Conservation (phyloP, 2,888 invertebrate species). For the Volucella inflata region DNA sequence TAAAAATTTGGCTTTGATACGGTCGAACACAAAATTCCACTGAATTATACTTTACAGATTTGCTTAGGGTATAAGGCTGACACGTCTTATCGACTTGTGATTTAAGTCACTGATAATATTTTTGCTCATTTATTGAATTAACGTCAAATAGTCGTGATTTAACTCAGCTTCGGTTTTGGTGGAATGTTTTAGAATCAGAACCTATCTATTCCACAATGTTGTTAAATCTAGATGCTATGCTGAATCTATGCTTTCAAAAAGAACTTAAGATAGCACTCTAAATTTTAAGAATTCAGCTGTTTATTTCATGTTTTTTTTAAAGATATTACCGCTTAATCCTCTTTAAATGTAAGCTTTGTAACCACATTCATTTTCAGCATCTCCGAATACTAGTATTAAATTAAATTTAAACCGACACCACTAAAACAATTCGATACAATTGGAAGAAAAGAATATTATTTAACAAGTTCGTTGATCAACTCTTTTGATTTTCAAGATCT, state of each 20-base stretch:
- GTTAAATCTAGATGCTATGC: not conserved
- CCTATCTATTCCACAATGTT: too few relatives aligned
- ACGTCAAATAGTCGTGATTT: too few relatives aligned
- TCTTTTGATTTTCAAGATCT: constrained; percentile 19
- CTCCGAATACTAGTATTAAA: constrained; percentile 5
- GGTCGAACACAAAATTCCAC: too few relatives aligned
- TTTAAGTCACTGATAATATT: too few relatives aligned
- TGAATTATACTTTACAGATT: not conserved
- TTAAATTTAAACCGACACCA: constrained; percentile 24
- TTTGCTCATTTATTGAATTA: too few relatives aligned
- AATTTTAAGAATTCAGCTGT: not conserved
- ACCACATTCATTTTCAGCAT: not conserved
- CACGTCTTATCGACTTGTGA: too few relatives aligned
- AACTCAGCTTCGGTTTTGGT: too few relatives aligned
- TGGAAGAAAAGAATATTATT: not conserved
- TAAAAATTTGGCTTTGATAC: not conserved
- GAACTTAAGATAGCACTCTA: not conserved
- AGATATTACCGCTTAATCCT: constrained; percentile 20
- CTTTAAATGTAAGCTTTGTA: not conserved
- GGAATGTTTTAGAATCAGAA: too few relatives aligned
- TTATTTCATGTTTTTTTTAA: not conserved
- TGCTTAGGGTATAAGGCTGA: too few relatives aligned
- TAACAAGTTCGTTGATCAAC: not conserved
- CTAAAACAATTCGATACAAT: not conserved
- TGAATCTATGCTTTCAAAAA: not conserved